phyloP scores from a whole-genome alignment of 2,113 vertebrate genomes.

The Leptocoma aspasia region DNA sequence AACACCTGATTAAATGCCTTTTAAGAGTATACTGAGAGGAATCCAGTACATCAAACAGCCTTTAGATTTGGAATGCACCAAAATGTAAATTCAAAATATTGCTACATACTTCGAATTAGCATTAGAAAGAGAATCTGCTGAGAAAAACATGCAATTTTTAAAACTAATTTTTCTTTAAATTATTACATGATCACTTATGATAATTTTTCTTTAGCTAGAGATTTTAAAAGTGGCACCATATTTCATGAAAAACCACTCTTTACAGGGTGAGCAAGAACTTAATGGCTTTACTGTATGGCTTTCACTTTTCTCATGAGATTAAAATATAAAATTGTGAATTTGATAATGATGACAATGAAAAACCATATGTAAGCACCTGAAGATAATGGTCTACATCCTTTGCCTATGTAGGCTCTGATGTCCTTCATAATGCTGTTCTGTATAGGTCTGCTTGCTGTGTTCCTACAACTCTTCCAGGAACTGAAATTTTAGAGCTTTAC shows the following conservation, averaged over 20 bases:
- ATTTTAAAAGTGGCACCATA: neutral
- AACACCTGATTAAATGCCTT: neutral
- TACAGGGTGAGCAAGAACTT: neutral
- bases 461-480: neutral
- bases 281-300: neutral
- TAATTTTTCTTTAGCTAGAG: neutral
- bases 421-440: neutral
- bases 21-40: neutral
- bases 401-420: neutral
- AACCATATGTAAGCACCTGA: neutral
- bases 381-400: neutral
- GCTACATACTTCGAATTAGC: neutral
- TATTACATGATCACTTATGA: neutral
- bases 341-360: neutral
- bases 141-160: neutral
- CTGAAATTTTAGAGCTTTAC: neutral
- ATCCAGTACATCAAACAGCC: neutral
- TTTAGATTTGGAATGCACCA: neutral
- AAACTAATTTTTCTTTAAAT: neutral
- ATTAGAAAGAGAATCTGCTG: neutral
- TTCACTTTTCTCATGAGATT: neutral
- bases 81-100: neutral
- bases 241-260: neutral
- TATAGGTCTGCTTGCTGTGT: neutral
- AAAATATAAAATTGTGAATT: neutral